A percentile compares a stretch with the other conserved stretches of the same genome.
Evolutionary conservation across 37 sponge, comb jelly and placozoan genomes (phyloP).

Genomic region (Mnemiopsis leidyi): DNA sequence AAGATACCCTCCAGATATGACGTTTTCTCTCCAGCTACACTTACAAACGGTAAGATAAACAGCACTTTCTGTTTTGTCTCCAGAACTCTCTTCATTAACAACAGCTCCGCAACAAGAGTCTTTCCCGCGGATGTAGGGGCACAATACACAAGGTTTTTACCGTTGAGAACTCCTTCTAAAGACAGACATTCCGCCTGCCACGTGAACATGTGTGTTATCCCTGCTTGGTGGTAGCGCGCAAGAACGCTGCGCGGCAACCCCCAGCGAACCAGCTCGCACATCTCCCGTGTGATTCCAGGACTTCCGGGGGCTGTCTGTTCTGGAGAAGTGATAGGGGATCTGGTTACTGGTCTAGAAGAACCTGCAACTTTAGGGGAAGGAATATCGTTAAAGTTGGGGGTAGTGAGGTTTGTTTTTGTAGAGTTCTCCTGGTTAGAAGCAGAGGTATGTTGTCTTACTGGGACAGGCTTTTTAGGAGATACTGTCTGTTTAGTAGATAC

Average conservation of each 20-base stretch:
- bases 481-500: not conserved
- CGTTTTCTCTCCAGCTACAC: conserved; percentile 91
- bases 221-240: conserved; percentile 71
- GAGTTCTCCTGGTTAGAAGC: not conserved
- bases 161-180: conserved; percentile 75
- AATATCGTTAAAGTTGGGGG: too few relatives aligned
- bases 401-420: not conserved
- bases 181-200: conserved; percentile 97
- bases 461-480: not conserved
- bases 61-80: conserved; percentile 86
- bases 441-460: too few relatives aligned
- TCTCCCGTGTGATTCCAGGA: not conserved
- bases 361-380: too few relatives aligned
- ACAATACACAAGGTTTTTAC: conserved; percentile 87
- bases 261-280: conserved; percentile 72
- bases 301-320: not conserved
- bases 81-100: conserved; percentile 86
- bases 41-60: conserved; percentile 95
- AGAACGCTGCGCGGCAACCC: conserved; percentile 81
- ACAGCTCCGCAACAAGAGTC: conserved; percentile 93
- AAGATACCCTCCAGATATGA: conserved; percentile 80
- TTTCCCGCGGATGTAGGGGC: conserved; percentile 99
- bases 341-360: not conserved
- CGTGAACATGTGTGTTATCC: conserved; percentile 84
- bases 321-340: not conserved